Percentiles rank a stretch among this genome's conserved stretches.
Conservation (phyloP, 1,140 invertebrate species). For the Pteromalus puparum region DNA sequence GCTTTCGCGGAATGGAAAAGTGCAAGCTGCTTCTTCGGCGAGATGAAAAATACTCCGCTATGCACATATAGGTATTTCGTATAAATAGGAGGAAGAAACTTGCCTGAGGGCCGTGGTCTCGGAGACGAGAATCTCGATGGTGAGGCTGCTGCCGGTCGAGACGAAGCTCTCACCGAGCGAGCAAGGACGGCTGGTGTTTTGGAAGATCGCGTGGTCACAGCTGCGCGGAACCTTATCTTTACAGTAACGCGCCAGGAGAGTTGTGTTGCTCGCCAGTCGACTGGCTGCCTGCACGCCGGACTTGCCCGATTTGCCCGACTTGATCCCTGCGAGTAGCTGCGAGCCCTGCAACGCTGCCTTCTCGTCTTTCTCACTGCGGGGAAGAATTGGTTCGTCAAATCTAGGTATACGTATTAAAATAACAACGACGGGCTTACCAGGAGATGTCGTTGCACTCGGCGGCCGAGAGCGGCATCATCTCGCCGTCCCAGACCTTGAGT, state of each 20-base stretch:
- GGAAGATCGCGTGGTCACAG: slow-evolving; percentile 84
- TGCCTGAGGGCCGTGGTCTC: slow-evolving; percentile 90
- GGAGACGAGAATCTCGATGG: slow-evolving; percentile 85
- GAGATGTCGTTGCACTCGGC: slow-evolving; percentile 85
- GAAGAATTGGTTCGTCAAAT: slow-evolving; percentile 10
- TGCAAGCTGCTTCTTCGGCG: not conserved
- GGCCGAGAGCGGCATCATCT: slow-evolving; percentile 81
- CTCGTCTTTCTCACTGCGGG: slow-evolving; percentile 69
- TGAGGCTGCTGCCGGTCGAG: slow-evolving; percentile 86
- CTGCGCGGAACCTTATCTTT: slow-evolving; percentile 85
- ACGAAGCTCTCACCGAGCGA: slow-evolving; percentile 89
- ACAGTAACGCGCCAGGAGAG: slow-evolving; percentile 85
- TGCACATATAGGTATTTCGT: too few species aligned
- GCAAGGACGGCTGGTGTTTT: slow-evolving; percentile 82
- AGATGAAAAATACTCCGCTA: not conserved
- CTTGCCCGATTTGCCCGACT: too few species aligned
- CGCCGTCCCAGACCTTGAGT: slow-evolving; percentile 89
- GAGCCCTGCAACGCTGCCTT: slow-evolving; percentile 60
- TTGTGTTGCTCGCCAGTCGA: slow-evolving; percentile 80
- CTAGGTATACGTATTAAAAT: too few species aligned
- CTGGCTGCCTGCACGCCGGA: not conserved
- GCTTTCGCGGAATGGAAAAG: not conserved
- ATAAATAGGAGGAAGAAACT: slow-evolving; percentile 58
- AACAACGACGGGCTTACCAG: slow-evolving; percentile 78
- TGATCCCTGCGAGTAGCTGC: slow-evolving; percentile 36